Conservation (phyloP, 2,113 vertebrate genomes). For the Heterotis niloticus region DNA sequence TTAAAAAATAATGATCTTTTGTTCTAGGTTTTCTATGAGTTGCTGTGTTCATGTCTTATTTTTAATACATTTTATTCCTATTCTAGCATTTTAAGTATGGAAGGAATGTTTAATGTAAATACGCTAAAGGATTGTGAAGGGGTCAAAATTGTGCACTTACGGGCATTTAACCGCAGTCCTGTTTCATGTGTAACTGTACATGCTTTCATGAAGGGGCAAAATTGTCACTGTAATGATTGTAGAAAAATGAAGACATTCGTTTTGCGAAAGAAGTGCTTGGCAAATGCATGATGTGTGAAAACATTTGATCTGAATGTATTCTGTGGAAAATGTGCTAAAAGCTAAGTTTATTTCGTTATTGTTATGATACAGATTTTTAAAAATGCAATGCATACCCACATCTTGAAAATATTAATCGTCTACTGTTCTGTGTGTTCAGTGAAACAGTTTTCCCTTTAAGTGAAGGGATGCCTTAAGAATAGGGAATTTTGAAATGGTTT, state of each 20-base stretch:
- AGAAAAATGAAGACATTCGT: neutral
- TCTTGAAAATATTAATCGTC: conserved; percentile 14
- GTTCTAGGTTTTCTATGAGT: neutral
- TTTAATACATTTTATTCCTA: neutral
- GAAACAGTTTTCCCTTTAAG: conserved; percentile 44
- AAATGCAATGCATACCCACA: neutral
- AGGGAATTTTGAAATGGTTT: neutral
- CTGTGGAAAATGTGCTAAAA: neutral
- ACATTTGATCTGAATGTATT: conserved; percentile 20
- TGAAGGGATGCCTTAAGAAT: conserved; percentile 59
- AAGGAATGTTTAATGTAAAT: neutral
- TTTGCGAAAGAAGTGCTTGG: neutral
- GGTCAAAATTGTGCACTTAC: neutral
- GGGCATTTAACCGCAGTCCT: neutral
- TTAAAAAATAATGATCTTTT: neutral
- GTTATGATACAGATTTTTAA: neutral
- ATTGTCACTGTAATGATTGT: neutral
- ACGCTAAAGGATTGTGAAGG: neutral
- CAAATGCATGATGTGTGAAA: neutral
- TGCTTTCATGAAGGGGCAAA: neutral
- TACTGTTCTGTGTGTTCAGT: neutral
- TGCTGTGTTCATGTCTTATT: neutral
- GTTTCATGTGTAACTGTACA: no score
- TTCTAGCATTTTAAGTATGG: no score
- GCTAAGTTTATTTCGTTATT: neutral